These are phyloP conservation scores for Phortica okadai DNA, from an alignment of 2,888 invertebrate genomes.

Conservation along the genomic window DNA sequence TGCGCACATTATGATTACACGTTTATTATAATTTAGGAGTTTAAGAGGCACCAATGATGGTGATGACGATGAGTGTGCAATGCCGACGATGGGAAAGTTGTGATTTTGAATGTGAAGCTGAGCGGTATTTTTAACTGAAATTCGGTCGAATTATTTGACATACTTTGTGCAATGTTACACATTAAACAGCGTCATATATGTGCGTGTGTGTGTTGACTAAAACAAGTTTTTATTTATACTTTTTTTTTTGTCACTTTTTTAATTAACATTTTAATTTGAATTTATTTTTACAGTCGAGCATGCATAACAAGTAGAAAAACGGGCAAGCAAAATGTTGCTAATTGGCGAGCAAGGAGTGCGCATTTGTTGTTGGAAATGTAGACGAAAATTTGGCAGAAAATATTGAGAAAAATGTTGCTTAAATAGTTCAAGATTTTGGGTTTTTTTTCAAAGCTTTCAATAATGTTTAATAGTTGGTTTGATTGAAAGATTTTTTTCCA, in stretches of 20 bases:
- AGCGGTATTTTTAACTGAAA: background rate
- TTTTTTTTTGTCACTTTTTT: constrained; percentile 42
- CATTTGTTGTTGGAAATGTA: too few species aligned
- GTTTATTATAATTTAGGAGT: constrained; percentile 73
- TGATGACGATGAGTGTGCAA: too few species aligned
- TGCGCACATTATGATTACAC: constrained; percentile 73
- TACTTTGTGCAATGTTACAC: background rate
- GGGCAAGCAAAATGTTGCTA: background rate
- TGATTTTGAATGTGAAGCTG: too few species aligned
- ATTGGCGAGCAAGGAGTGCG: too few species aligned
- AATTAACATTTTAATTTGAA: constrained; percentile 57
- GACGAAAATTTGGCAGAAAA: too few species aligned
- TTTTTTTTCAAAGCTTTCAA: too few species aligned
- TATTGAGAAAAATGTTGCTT: too few species aligned
- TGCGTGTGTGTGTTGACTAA: background rate
- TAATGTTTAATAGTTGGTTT: too few species aligned
- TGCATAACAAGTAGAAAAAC: background rate
- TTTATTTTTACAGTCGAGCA: constrained; percentile 55
- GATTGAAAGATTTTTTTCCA: too few species aligned
- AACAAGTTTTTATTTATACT: background rate
- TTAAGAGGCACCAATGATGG: constrained; percentile 39
- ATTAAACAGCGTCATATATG: background rate
- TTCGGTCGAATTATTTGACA: background rate
- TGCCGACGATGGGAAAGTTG: too few species aligned
- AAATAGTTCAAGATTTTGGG: too few species aligned